Conservation (phyloP, 2,113 vertebrate species). For the Nematolebias whitei region DNA sequence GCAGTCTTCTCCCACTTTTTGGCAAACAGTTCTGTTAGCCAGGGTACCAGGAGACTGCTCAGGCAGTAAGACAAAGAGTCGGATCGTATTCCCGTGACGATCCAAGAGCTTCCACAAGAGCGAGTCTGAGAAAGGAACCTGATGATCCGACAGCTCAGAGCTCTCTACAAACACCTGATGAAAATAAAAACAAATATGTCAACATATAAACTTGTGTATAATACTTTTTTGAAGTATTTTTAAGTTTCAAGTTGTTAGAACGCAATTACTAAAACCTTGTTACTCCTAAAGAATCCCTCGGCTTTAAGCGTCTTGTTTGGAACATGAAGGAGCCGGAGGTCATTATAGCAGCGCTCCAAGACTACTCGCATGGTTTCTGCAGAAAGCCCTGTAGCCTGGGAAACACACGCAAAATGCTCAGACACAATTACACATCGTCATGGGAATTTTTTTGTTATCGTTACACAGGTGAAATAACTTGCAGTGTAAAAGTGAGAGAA, state of each 20-base stretch:
- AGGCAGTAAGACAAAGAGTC: slow-evolving; percentile 90
- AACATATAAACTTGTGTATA: not conserved
- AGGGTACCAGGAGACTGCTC: slow-evolving; percentile 90
- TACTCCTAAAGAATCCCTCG: slow-evolving; percentile 98
- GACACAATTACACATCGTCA: not conserved
- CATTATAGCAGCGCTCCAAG: slow-evolving; percentile 97
- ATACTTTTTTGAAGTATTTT: not conserved
- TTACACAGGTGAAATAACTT: not conserved
- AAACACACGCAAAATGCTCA: slow-evolving; percentile 1
- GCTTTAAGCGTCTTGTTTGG: slow-evolving; percentile 96
- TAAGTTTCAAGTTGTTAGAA: not conserved
- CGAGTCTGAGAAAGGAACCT: slow-evolving; percentile 90
- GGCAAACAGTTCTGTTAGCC: slow-evolving; percentile 83
- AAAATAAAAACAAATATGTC: not conserved
- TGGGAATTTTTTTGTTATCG: not conserved
- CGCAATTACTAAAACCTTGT: slow-evolving; percentile 85
- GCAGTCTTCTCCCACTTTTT: slow-evolving; percentile 83
- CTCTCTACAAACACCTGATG: slow-evolving; percentile 96
- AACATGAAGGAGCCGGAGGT: slow-evolving; percentile 90
- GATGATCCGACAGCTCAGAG: slow-evolving; percentile 88
- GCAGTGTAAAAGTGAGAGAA: not conserved
- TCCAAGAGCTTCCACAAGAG: slow-evolving; percentile 95
- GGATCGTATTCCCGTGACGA: slow-evolving; percentile 96
- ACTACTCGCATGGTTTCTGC: slow-evolving; percentile 94
- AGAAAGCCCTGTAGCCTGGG: slow-evolving; percentile 84